Evolutionary conservation across 2,888 invertebrate genomes (phyloP).

Genomic region (Unio delphinus): DNA sequence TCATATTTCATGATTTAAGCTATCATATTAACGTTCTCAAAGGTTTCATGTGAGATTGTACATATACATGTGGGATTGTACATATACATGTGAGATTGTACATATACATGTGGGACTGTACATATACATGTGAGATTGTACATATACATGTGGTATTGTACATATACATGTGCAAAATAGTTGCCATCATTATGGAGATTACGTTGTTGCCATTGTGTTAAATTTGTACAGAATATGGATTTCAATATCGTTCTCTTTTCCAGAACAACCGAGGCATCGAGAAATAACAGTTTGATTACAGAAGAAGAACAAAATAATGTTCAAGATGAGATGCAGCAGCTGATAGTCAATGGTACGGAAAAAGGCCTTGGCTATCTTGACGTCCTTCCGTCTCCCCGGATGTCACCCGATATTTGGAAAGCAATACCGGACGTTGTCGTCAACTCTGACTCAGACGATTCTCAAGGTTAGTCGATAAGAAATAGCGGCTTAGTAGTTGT

Average conservation of each 20-base stretch:
- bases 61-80: too few species aligned
- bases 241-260: constrained; percentile 6
- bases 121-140: too few species aligned
- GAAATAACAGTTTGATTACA: constrained; percentile 32
- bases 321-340: constrained; percentile 4
- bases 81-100: too few species aligned
- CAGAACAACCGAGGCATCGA: constrained; percentile 32
- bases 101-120: too few species aligned
- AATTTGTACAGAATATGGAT: too few species aligned
- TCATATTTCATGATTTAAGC: too few species aligned
- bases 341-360: constrained; percentile 7
- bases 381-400: constrained; percentile 42
- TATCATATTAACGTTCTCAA: too few species aligned
- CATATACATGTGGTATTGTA: too few species aligned
- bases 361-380: constrained; percentile 23
- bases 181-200: too few species aligned
- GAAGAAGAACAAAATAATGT: constrained; percentile 13
- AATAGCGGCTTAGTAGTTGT: not conserved
- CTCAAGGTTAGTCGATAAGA: constrained; percentile 11
- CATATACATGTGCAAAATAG: too few species aligned
- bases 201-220: too few species aligned
- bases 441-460: constrained; percentile 33
- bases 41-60: too few species aligned
- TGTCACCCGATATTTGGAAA: constrained; percentile 49
- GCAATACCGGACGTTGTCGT: constrained; percentile 40